These are phyloP conservation scores for Lumbricus terrestris DNA, from an alignment of 2,888 invertebrate species.

Conservation along the genomic window DNA sequence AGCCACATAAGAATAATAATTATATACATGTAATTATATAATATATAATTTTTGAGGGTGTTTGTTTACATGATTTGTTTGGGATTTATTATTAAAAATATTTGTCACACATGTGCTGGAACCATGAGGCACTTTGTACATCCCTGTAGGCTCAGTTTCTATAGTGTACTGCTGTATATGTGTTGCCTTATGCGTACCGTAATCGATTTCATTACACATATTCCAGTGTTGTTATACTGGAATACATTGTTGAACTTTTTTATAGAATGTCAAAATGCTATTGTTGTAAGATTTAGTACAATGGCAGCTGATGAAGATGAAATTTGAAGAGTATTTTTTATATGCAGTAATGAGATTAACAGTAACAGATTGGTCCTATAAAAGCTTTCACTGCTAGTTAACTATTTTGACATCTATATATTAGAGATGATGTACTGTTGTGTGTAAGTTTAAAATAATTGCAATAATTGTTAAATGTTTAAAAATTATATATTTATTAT, in stretches of 20 bases:
- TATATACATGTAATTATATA: no score
- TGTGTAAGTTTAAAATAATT: not conserved
- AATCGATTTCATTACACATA: not conserved
- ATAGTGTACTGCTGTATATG: not conserved
- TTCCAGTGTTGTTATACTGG: not conserved
- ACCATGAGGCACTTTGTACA: not conserved
- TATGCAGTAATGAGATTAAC: not conserved
- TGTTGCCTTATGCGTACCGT: not conserved
- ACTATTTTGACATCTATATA: not conserved
- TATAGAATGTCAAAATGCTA: not conserved
- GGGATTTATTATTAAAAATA: no score
- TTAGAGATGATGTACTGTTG: not conserved
- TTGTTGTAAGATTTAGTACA: not conserved
- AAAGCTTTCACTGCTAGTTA: not conserved
- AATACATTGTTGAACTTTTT: not conserved
- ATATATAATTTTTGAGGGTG: no score
- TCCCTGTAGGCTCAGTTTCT: not conserved
- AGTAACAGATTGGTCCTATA: not conserved
- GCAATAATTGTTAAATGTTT: no score
- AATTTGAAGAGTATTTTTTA: not conserved
- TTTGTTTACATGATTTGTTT: no score
- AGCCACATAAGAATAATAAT: no score
- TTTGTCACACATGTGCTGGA: not conserved
- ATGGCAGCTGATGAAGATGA: not conserved
- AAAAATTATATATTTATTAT: no score